Evolutionary conservation across 2,113 vertebrate genomes (phyloP), one percentile per base, ranked within the genome.

Genomic region (Xenus cinereus): DNA sequence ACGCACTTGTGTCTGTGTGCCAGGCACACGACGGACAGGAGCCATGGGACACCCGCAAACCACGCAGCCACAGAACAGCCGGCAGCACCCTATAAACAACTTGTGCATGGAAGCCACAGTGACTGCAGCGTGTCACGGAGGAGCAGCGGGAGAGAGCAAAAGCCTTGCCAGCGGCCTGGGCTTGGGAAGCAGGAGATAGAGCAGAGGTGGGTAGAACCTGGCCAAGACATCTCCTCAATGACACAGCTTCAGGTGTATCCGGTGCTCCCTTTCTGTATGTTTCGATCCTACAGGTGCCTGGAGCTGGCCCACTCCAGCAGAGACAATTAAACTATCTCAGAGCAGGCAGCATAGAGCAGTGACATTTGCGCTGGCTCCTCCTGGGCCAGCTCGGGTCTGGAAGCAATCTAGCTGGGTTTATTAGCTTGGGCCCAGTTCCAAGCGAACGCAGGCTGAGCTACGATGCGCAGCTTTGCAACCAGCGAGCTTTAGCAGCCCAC

Each of bases 361-460:
- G 94, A 95, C 96, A 95, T 96, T 94, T 86, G 63, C 2, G 6
- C 86, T 84, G 64, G 80, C 91, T 96, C 76, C 60, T 93, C 80
- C 59, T 28, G 60, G 89, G 86, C 94, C 93, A 71, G 89, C 90
- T 63, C 2, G 9, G 79, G 37, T 93, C 95, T 97, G 95, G 95
- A 95, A 92, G 73, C 80, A 94, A 95, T 95, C 93, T 84, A 56
- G 77, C 51, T 30, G 69, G 84, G 80, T 95, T 95, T 96, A 96
- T 89, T 92, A 95, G 91, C 89, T 87, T 81, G 93, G 96, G 95
- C 89, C 89, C 64, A 30, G 12, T 72, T 90, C 93, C 94, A 95
- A 72, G 72, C 22, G 1, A 94, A 73, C 0, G 6, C 90, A 62
- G 91, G 76, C 86, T 81, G 76, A 95, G 93, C 76, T 62, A 41